Evolutionary conservation across 2,888 invertebrate genomes (phyloP).

Genomic region (Cordilura impudica): DNA sequence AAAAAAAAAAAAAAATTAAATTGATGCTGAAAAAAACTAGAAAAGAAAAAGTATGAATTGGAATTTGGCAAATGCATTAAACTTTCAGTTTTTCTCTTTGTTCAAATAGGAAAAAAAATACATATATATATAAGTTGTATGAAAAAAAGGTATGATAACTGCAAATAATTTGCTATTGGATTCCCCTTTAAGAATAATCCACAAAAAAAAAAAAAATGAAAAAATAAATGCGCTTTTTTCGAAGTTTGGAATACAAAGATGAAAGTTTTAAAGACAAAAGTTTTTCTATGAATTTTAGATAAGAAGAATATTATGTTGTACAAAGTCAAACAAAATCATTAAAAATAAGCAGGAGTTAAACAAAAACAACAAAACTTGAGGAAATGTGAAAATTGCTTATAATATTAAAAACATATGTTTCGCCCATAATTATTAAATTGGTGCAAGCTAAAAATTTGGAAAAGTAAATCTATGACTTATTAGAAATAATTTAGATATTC

Average conservation of each 20-base stretch:
- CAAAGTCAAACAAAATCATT: not conserved
- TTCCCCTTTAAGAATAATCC: constrained; percentile 10
- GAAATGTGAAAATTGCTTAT: too few species aligned
- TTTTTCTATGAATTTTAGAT: constrained; percentile 61
- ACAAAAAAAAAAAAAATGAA: constrained; percentile 22
- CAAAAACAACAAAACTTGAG: too few species aligned
- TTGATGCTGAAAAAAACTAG: constrained; percentile 11
- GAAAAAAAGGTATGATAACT: constrained; percentile 41
- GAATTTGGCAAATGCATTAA: constrained; percentile 75
- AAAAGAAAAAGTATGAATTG: constrained; percentile 49
- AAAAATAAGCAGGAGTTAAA: too few species aligned
- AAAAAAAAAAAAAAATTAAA: constrained; percentile 45
- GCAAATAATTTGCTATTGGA: constrained; percentile 55
- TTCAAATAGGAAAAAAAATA: constrained; percentile 6
- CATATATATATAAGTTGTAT: not conserved
- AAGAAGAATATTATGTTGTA: constrained; percentile 40
- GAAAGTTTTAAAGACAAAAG: constrained; percentile 58
- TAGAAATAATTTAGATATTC: too few species aligned
- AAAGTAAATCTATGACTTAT: too few species aligned
- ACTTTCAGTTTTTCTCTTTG: constrained; percentile 73
- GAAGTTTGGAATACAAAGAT: constrained; percentile 24
- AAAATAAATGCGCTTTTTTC: not conserved
- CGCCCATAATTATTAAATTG: too few species aligned
- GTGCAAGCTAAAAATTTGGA: too few species aligned
- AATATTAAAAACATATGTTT: too few species aligned